phyloP scores from a whole-genome alignment of 2,797 vertebrate species.

The Darevskia mixta region DNA sequence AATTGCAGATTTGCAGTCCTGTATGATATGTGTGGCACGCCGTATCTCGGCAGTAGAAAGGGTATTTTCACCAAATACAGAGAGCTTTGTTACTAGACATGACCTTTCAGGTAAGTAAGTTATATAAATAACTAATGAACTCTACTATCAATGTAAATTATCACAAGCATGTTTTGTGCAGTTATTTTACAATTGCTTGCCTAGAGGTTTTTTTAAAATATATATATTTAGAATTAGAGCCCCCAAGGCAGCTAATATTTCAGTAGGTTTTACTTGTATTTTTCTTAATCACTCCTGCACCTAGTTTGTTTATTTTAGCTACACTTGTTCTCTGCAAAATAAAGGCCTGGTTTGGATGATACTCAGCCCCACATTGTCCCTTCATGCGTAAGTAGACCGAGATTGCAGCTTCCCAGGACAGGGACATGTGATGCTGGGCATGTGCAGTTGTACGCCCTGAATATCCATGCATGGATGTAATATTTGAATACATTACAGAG shows the following conservation, averaged over 20 bases:
- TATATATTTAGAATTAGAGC: background rate
- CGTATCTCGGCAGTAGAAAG: constrained; percentile 91
- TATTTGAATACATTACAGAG: background rate
- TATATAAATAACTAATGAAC: constrained; percentile 19
- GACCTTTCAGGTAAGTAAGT: constrained; percentile 91
- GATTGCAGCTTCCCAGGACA: background rate
- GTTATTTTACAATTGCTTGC: background rate
- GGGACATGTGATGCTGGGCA: no score
- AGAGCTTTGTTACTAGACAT: constrained; percentile 95
- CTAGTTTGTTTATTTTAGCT: constrained; percentile 9
- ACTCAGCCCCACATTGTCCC: background rate
- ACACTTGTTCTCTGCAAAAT: background rate
- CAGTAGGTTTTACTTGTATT: background rate
- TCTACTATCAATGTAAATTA: background rate
- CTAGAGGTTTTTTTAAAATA: background rate
- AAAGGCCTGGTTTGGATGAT: background rate
- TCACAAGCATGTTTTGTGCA: background rate
- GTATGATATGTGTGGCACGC: constrained; percentile 98
- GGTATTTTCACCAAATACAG: constrained; percentile 79
- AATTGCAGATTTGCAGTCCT: constrained; percentile 93
- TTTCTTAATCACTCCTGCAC: fast-evolving
- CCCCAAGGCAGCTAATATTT: constrained; percentile 18
- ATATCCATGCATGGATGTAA: background rate
- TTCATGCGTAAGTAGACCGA: background rate
- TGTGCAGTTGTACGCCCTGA: background rate